phyloP scores from a whole-genome alignment of 2,888 invertebrate genomes.

The Sphaeridia pumilis region DNA sequence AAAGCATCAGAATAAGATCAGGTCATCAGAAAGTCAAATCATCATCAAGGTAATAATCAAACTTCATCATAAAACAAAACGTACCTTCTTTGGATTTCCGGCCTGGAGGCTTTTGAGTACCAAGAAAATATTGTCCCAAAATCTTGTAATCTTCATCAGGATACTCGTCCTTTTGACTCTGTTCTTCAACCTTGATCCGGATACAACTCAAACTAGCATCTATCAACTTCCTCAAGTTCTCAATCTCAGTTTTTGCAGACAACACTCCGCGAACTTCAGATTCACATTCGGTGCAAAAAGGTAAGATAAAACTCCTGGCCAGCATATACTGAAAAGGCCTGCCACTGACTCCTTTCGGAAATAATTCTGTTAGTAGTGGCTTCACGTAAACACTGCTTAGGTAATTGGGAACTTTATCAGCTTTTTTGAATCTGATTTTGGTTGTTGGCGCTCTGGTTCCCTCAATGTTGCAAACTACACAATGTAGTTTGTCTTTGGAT shows the following conservation, averaged over 20 bases:
- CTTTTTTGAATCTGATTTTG: too few relatives aligned
- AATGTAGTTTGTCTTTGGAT: too few relatives aligned
- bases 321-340: neutral
- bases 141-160: neutral
- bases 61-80: too few relatives aligned
- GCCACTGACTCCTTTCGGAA: neutral
- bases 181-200: neutral
- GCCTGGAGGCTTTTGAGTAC: neutral
- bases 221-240: neutral
- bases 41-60: neutral
- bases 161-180: neutral
- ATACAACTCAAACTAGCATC: neutral
- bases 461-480: too few relatives aligned
- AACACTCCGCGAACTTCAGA: neutral
- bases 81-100: neutral
- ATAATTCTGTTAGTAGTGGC: neutral
- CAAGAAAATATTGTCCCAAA: neutral
- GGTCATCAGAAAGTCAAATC: too few relatives aligned
- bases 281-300: conserved; percentile 2
- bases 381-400: neutral
- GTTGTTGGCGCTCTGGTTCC: too few relatives aligned
- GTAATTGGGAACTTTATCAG: too few relatives aligned
- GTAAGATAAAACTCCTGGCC: neutral
- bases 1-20: too few relatives aligned
- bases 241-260: neutral